Evolutionary conservation across 1,140 invertebrate species (phyloP).

Genomic region (Agrilus planipennis): DNA sequence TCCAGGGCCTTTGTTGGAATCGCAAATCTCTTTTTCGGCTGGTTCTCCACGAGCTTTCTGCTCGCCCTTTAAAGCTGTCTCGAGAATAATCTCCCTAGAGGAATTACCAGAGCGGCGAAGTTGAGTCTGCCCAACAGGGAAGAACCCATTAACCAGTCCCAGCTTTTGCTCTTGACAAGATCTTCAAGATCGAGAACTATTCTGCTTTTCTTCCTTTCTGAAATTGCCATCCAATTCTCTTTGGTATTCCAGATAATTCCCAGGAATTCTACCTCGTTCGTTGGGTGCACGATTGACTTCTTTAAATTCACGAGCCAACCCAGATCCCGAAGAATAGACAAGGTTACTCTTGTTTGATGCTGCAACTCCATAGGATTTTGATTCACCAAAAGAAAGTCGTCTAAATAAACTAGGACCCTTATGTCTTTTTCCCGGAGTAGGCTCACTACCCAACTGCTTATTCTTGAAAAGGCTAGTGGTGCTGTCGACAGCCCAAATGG

Average conservation of each 20-base stretch:
- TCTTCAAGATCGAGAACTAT: neutral
- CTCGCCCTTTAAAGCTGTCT: neutral
- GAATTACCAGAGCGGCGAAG: conserved; percentile 41
- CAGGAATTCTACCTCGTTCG: conserved; percentile 1
- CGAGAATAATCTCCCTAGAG: conserved; percentile 25
- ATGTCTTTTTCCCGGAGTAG: no score
- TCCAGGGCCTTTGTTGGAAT: neutral
- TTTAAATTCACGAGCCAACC: conserved; percentile 1
- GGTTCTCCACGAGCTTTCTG: neutral
- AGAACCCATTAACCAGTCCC: neutral
- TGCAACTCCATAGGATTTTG: conserved; percentile 15
- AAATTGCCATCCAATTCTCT: neutral
- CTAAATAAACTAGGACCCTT: conserved; percentile 26
- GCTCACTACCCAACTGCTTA: no score
- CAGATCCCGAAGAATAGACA: neutral
- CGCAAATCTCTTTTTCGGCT: neutral
- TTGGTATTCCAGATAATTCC: conserved; percentile 8
- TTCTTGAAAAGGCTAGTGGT: no score
- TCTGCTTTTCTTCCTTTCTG: neutral
- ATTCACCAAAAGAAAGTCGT: conserved; percentile 22
- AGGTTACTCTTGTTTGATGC: neutral
- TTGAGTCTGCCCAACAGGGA: conserved; percentile 21
- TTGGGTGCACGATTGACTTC: neutral
- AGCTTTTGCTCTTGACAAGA: neutral
- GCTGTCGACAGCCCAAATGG: no score